These are phyloP conservation scores for Balanococcus diminutus DNA, from an alignment of 2,888 invertebrate genomes.

Conservation along the genomic window DNA sequence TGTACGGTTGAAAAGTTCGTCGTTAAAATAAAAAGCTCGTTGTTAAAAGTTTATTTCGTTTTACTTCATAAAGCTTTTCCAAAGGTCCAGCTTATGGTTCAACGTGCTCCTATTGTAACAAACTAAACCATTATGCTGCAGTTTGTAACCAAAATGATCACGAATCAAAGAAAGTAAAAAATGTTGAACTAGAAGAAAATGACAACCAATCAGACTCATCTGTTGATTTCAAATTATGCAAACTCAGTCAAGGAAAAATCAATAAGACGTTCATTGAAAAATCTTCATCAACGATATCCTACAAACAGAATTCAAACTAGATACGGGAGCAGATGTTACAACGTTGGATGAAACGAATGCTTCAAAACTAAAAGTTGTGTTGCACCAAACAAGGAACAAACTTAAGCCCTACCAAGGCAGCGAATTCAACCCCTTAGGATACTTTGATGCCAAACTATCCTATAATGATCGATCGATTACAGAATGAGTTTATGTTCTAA, in stretches of 20 bases:
- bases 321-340: background rate
- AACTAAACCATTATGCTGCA: background rate
- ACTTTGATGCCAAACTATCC: background rate
- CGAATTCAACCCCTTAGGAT: background rate
- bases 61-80: too few relatives aligned
- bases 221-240: background rate
- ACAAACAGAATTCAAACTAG: background rate
- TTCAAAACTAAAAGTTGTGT: background rate
- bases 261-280: background rate
- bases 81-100: too few relatives aligned
- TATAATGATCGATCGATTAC: background rate
- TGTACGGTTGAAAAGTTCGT: too few relatives aligned
- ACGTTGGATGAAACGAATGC: background rate
- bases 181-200: background rate
- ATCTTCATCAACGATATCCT: background rate
- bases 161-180: background rate
- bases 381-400: background rate
- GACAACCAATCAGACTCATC: background rate
- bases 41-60: too few relatives aligned
- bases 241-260: background rate
- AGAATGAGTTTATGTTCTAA: background rate
- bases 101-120: too few relatives aligned
- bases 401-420: background rate
- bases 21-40: too few relatives aligned
- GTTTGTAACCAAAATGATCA: background rate